A percentile compares a stretch with the other conserved stretches of the same genome.
These are phyloP conservation scores for Drymodes brunneopygia DNA, from an alignment of 2,113 vertebrate genomes.

Conservation along the genomic window DNA sequence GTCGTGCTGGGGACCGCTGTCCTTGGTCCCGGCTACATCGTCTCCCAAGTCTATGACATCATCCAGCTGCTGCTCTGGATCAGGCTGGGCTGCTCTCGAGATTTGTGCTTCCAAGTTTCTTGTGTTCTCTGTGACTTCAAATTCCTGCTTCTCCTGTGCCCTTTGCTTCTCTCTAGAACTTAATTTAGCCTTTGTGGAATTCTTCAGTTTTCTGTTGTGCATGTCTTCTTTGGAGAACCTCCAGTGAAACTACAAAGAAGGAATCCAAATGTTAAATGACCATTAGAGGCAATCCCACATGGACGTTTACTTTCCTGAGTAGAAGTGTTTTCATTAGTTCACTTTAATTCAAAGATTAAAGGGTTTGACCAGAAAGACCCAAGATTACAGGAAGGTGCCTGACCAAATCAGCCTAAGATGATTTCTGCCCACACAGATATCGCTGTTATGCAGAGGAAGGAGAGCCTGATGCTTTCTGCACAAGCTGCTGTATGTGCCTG, in stretches of 20 bases:
- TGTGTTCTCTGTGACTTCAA: constrained; percentile 40
- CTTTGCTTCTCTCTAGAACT: constrained; percentile 37
- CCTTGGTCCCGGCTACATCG: not conserved
- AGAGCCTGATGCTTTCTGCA: not conserved
- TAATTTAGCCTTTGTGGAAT: constrained; percentile 64
- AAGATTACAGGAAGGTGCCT: not conserved
- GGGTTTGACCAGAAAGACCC: not conserved
- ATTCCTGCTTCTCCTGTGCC: constrained; percentile 61
- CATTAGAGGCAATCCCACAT: not conserved
- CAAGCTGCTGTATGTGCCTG: not conserved
- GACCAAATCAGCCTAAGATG: not conserved
- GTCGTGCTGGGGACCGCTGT: not conserved
- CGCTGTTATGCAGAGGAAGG: not conserved
- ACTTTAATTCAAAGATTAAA: not conserved
- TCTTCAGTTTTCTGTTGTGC: constrained; percentile 64
- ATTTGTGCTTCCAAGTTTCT: constrained; percentile 64
- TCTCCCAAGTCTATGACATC: constrained; percentile 8
- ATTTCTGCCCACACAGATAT: rapidly evolving
- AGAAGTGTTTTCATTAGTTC: not conserved
- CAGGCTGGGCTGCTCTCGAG: not conserved
- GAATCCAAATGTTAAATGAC: not conserved
- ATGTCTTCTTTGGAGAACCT: constrained; percentile 74
- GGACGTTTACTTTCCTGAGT: not conserved
- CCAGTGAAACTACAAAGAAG: constrained; percentile 75
- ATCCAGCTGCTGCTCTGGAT: not conserved